Evolutionary conservation across 2,797 vertebrate genomes (phyloP).

Genomic region (Oophaga sylvatica): DNA sequence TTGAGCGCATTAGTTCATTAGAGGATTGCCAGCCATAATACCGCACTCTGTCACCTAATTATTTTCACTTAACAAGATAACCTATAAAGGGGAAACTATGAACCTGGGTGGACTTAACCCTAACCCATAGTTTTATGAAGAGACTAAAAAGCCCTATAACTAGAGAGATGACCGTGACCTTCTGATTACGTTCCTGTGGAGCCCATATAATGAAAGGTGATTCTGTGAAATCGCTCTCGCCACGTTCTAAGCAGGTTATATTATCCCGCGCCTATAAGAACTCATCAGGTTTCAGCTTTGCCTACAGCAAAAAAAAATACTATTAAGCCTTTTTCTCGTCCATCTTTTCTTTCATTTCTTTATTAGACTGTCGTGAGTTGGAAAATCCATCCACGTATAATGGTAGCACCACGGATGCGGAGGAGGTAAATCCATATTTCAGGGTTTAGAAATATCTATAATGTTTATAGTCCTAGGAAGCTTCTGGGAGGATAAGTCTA

Average conservation of each 20-base stretch:
- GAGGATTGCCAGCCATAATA: conserved; percentile 32
- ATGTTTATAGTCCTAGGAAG: conserved; percentile 52
- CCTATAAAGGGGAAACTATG: conserved; percentile 20
- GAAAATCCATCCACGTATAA: conserved; percentile 49
- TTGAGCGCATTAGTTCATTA: conserved; percentile 61
- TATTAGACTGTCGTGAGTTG: conserved; percentile 29
- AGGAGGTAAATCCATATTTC: conserved; percentile 42
- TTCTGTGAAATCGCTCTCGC: conserved; percentile 28
- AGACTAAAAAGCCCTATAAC: neutral
- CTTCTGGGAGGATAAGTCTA: conserved; percentile 57
- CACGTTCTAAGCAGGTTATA: conserved; percentile 31
- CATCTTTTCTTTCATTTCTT: conserved; percentile 32
- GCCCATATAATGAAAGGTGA: conserved; percentile 40
- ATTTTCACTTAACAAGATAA: conserved; percentile 55
- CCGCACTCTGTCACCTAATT: conserved; percentile 47
- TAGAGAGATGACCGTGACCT: conserved; percentile 1
- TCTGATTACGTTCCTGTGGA: conserved; percentile 39
- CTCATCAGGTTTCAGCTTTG: conserved; percentile 24
- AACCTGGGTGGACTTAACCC: neutral
- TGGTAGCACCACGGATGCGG: conserved; percentile 41
- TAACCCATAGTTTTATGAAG: conserved; percentile 13
- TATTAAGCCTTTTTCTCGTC: conserved; percentile 21
- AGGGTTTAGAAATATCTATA: conserved; percentile 55
- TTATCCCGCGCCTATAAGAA: conserved; percentile 31
- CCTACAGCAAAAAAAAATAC: conserved; percentile 46